phyloP scores from a whole-genome alignment of 2,113 vertebrate species.

The Prunella fulvescens region DNA sequence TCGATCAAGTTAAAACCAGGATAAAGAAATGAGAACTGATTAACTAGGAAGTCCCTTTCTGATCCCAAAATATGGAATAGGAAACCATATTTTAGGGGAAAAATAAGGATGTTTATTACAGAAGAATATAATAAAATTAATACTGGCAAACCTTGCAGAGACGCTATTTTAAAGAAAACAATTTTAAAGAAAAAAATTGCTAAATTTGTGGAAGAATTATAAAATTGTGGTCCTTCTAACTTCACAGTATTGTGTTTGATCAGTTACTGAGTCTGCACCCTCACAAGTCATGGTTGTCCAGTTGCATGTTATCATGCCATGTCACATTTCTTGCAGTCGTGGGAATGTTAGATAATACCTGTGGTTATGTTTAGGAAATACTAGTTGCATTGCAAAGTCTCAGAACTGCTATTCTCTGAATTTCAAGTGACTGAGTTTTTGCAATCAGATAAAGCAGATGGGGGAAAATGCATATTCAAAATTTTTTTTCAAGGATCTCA shows the following conservation, averaged over 20 bases:
- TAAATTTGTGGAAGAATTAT: background rate
- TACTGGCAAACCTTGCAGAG: background rate
- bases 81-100: background rate
- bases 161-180: background rate
- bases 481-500: background rate
- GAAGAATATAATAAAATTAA: background rate
- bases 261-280: background rate
- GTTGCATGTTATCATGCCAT: background rate
- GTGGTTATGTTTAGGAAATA: background rate
- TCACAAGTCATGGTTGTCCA: background rate
- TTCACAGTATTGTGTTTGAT: background rate
- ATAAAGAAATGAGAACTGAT: background rate
- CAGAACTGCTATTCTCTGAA: background rate
- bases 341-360: background rate
- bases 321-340: background rate
- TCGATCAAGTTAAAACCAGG: background rate
- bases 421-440: accelerated
- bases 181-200: background rate
- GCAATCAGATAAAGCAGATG: background rate
- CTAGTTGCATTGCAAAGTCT: background rate
- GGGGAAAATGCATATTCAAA: background rate
- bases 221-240: background rate
- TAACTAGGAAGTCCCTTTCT: background rate
- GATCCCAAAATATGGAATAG: background rate
- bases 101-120: background rate